Evolutionary conservation across 2,888 invertebrate genomes (phyloP).

Genomic region (Idaea aversata): DNA sequence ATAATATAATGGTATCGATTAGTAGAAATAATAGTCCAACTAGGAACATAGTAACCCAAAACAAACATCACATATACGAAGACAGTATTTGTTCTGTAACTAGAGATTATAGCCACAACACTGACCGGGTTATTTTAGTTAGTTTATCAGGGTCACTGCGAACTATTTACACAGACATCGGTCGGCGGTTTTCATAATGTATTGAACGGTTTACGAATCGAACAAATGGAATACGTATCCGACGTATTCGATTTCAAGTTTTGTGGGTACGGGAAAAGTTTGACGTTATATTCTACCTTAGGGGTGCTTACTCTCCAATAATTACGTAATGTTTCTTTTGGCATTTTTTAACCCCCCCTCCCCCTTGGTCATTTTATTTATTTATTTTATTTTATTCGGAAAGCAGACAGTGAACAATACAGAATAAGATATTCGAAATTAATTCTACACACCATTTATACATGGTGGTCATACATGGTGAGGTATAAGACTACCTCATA

Average conservation of each 20-base stretch:
- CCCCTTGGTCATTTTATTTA: too few relatives aligned
- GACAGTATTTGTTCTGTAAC: constrained; percentile 47
- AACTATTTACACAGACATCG: constrained; percentile 47
- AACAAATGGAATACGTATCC: neutral
- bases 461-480: too few relatives aligned
- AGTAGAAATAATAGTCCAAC: neutral
- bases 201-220: neutral
- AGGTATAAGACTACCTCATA: too few relatives aligned
- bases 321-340: too few relatives aligned
- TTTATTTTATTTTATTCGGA: too few relatives aligned
- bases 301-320: too few relatives aligned
- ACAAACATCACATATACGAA: constrained; percentile 21
- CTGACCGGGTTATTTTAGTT: constrained; percentile 69
- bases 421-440: too few relatives aligned
- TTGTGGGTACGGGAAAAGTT: neutral
- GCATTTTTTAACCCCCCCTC: too few relatives aligned
- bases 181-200: constrained; percentile 16
- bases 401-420: too few relatives aligned
- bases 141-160: constrained; percentile 66
- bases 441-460: too few relatives aligned
- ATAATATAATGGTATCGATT: too few relatives aligned
- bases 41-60: constrained; percentile 1
- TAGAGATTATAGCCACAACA: constrained; percentile 52
- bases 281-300: too few relatives aligned
- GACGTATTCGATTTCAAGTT: neutral